Evolutionary conservation across 2,888 invertebrate species (phyloP), one percentile per base, ranked within the genome.

Genomic region (Thalpophila matura): DNA sequence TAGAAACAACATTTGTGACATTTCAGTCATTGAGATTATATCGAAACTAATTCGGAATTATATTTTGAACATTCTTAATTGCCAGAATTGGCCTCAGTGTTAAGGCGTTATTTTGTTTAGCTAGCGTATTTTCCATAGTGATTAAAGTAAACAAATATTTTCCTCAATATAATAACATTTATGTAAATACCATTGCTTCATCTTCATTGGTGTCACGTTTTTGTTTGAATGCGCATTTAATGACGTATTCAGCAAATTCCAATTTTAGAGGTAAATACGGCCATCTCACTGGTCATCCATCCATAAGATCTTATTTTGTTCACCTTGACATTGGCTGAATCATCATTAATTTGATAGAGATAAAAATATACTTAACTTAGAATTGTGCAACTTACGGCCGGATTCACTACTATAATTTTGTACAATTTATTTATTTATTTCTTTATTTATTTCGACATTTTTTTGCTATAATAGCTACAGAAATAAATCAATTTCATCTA

Each of bases 301-400:
- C 42, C 38, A 26, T 49, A 20, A 12, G n/a, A 27, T 35, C 16
- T 27, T 37, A 12, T 60, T 26, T 27, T 18, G 26, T 65, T 40
- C 4, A 33, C 40, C 20, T 61, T 61, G 54, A 27, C 22, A 53
- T 9, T 61, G 40, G 6, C n/a, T 14, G 31, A 22, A n/a, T 26
- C 4, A 22, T 18, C 16, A 61, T 26, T 10, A 7, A 16, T 3
- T 14, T 5, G 1, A 12, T 16, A 12, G 12, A 27, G 9, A 10
- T 3, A 22, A 42, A 18, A n/a, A n/a, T n/a, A 51, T 33, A 33
- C 27, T 10, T 27, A 14, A 26, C 63, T 26, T 10, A 26, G 14
- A 7, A 64, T 16, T 40, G 2, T 29, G 14, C 9, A 24, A 18
- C 37, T 27, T n/a, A n/a, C 12, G 12, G n/a, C 61, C 9, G 14